phyloP scores from a whole-genome alignment of 2,888 invertebrate genomes.

The Drosophila dives region DNA sequence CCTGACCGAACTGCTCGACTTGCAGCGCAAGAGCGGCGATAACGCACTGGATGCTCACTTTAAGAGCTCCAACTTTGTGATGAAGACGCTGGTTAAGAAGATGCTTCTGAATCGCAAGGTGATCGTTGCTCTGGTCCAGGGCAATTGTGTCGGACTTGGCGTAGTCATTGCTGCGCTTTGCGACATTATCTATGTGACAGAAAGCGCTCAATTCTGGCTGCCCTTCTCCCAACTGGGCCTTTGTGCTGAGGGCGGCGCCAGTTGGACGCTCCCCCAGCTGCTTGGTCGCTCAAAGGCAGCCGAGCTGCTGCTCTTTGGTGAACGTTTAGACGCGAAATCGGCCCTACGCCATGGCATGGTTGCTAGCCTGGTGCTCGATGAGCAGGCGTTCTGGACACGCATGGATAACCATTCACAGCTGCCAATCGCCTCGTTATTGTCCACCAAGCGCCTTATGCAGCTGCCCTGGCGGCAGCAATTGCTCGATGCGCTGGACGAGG shows the following conservation, averaged over 20 bases:
- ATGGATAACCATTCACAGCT: slow-evolving; percentile 86
- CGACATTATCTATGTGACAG: slow-evolving; percentile 94
- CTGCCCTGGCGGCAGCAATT: slow-evolving; percentile 87
- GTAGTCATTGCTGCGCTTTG: slow-evolving; percentile 92
- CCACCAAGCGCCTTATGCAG: slow-evolving; percentile 89
- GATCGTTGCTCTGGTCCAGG: slow-evolving; percentile 94
- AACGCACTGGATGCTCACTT: slow-evolving; percentile 75
- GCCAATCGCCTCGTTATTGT: slow-evolving; percentile 87
- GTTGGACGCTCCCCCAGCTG: slow-evolving; percentile 92
- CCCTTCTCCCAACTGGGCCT: slow-evolving; percentile 95
- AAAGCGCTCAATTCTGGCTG: slow-evolving; percentile 93
- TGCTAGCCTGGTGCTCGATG: slow-evolving; percentile 88
- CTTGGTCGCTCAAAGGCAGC: slow-evolving; percentile 91
- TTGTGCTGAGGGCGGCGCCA: slow-evolving; percentile 94
- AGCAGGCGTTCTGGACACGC: slow-evolving; percentile 87
- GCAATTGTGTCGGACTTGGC: slow-evolving; percentile 95
- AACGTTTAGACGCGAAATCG: slow-evolving; percentile 91
- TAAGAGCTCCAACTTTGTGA: slow-evolving; percentile 69
- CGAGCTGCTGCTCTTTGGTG: slow-evolving; percentile 89
- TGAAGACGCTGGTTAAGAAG: slow-evolving; percentile 89
- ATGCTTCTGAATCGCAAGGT: slow-evolving; percentile 95
- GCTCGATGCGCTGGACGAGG: slow-evolving; percentile 88
- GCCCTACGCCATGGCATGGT: slow-evolving; percentile 92
- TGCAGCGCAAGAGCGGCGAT: slow-evolving; percentile 30
- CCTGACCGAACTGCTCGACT: slow-evolving; percentile 42